Percentiles rank a stretch among this genome's conserved stretches.
Conservation (phyloP, 1,140 invertebrate genomes). For the Ceratina australensis region DNA sequence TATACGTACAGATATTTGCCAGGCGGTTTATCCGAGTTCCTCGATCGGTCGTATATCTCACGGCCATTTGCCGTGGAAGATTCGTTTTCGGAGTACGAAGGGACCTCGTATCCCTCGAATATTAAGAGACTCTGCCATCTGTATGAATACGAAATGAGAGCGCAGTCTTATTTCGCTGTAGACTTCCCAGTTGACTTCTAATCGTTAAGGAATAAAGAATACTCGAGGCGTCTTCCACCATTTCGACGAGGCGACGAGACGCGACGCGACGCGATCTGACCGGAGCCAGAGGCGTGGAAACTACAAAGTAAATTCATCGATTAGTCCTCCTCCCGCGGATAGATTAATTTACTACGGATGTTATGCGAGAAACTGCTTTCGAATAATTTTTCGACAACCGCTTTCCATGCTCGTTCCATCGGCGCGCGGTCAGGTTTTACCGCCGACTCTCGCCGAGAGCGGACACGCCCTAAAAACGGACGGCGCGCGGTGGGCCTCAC, state of each 20-base stretch:
- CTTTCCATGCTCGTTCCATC: neutral
- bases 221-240: neutral
- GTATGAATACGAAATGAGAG: constrained; percentile 63
- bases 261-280: no score
- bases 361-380: neutral
- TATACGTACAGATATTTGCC: constrained; percentile 28
- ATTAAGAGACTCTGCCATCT: constrained; percentile 52
- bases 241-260: no score
- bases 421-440: neutral
- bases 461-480: constrained; percentile 65
- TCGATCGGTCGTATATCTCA: constrained; percentile 49
- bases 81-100: constrained; percentile 8
- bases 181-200: constrained; percentile 53
- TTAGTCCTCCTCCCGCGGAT: constrained; percentile 1
- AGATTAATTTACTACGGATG: constrained; percentile 17
- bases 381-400: constrained; percentile 32
- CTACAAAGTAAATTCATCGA: constrained; percentile 40
- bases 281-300: constrained; percentile 23
- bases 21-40: constrained; percentile 30
- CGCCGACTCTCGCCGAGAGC: constrained; percentile 11
- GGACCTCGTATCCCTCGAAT: constrained; percentile 47
- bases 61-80: constrained; percentile 51
- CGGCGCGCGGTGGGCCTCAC: constrained; percentile 48
- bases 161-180: constrained; percentile 39
- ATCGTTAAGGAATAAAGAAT: constrained; percentile 65